Base-by-base conservation (phyloP, 2,113 vertebrate species). In the Sphyrna mokarran region DNA sequence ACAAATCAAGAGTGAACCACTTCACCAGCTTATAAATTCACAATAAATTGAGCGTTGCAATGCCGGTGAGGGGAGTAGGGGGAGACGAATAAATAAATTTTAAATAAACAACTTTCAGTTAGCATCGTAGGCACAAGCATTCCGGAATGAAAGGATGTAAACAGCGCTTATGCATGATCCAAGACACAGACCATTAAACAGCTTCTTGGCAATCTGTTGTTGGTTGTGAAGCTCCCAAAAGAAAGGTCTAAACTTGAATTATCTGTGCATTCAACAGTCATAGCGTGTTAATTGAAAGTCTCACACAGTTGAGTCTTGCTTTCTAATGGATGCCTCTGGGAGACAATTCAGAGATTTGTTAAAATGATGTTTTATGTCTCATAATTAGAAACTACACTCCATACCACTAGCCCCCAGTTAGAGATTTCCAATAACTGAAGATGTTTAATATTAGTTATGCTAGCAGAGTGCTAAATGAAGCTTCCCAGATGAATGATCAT, bases 161-260 rank as follows among this genome's bases (percentile, higher is more conserved):
- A 20, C 58, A 91, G 58, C 16, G 3, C 29, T 61, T 91, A n/a
- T 33, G 89, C 61, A 91, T n/a, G 89, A 63, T 91, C n/a, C 58
- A 91, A 37, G 58, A 37, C 61, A 91, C 89, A 37, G 89, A 66
- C n/a, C 29, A 91, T 91, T 37, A 66, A 91, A 63, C 61, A n/a
- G 89, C 58, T 66, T 22, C 89, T 13, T n/a, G 61, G 33, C 48
- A 91, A 91, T 91, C 89, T 91, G 89, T 20, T 66, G 33, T 29
- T 91, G 87, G 26, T n/a, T 91, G 29, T 37, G 26, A 66, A 66
- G 33, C 33, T 66, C 89, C 89, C 40, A 61, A 91, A 13, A 91
- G 89, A 66, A 91, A 16, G 89, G 29, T 61, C 89, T 66, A 66
- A 66, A 33, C 61, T 66, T 91, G 33, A 91, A 91, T 91, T 91